Evolutionary conservation across 2,888 invertebrate species (phyloP).

Genomic region (Diachrysia chrysitis): DNA sequence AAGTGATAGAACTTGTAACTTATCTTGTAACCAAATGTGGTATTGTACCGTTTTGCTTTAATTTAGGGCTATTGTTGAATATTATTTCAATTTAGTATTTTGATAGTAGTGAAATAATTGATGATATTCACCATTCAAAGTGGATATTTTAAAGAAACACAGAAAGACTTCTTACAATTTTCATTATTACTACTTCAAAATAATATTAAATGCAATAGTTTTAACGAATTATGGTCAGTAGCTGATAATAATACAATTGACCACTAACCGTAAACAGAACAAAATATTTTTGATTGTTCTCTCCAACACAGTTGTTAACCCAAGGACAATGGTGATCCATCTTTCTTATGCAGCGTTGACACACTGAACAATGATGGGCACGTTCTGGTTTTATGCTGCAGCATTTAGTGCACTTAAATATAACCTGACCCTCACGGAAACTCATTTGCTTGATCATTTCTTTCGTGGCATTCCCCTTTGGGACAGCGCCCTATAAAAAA

Average conservation of each 20-base stretch:
- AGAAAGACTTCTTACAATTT: too few relatives aligned
- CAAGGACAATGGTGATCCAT: conserved; percentile 94
- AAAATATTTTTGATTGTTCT: conserved; percentile 99
- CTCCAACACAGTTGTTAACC: conserved; percentile 99
- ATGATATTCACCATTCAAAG: too few relatives aligned
- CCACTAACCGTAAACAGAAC: conserved; percentile 98
- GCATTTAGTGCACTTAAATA: conserved; percentile 98
- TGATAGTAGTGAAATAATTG: too few relatives aligned
- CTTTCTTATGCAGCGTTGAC: conserved; percentile 93
- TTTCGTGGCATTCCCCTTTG: conserved; percentile 98
- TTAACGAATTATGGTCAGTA: too few relatives aligned
- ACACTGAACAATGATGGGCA: conserved; percentile 98
- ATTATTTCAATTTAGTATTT: too few relatives aligned
- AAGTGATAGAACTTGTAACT: too few relatives aligned
- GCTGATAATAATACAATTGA: background rate
- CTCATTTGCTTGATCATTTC: conserved; percentile 98
- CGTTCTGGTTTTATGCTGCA: conserved; percentile 98
- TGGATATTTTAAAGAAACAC: too few relatives aligned
- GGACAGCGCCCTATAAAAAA: conserved; percentile 94
- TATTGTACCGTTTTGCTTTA: too few relatives aligned
- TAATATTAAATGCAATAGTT: too few relatives aligned
- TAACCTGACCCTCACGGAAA: conserved; percentile 96
- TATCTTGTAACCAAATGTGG: too few relatives aligned
- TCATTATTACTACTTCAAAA: too few relatives aligned
- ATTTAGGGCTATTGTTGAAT: too few relatives aligned